Evolutionary conservation across 2,888 invertebrate species (phyloP), one percentile per base, ranked within the genome.

Genomic region (Perithous albicinctus): DNA sequence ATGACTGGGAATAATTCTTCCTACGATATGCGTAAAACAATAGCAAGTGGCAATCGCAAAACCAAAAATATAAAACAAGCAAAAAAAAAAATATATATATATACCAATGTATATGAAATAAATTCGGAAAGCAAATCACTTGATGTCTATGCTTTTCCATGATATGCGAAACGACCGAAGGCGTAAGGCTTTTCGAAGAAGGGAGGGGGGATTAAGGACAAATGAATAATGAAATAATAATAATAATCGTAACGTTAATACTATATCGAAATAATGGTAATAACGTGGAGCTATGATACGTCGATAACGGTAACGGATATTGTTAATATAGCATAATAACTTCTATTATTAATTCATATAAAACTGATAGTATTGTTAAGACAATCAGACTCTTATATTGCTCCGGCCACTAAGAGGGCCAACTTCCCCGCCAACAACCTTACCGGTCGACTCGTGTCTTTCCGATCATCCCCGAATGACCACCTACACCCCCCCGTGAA

Each of bases 361-460:
- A 90, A 89, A 87, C 84, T 87, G 90, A 91, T 91, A 92, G 91
- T 91, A 91, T 90, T 90, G 91, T 91, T 91, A 91, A 90, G 91
- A 92, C 92, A 92, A 92, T 92, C 92, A 92, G 90, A 91, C 88
- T 88, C 88, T 89, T 88, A 88, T 78, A 82, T 89, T 90, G 89
- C 88, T 90, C 89, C 89, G 87, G 88, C 87, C 88, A 89, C 85
- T 88, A 85, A 82, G 89, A 88, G 90, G 91, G 90, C 91, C 89
- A 91, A 80, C 81, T 83, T 18, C 35, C 48, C 66, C 35, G 1
- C 63, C 54, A 18, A 48, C 64, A 32, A 56, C 61, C 72, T 43
- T 51, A 18, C 29, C 54, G 48, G n/a, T 77, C 70, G 80, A 54
- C 77, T 77, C 83, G 73, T 77, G 69, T 74, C 69, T 61, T 35